Evolutionary conservation across 1,140 invertebrate species (phyloP).

Genomic region (Andricus grossulariae): DNA sequence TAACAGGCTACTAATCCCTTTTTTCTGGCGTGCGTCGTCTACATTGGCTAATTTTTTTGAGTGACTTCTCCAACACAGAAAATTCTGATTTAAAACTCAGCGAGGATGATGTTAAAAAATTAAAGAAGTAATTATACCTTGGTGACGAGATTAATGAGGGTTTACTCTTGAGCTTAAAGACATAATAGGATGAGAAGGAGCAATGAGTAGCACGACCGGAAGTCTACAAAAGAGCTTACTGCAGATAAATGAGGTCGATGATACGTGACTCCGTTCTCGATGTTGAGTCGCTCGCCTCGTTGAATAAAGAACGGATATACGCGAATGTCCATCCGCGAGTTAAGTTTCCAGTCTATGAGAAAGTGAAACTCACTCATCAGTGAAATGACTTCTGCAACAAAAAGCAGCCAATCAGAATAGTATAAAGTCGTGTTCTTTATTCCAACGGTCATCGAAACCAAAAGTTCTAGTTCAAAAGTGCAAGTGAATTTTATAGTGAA

Average conservation of each 20-base stretch:
- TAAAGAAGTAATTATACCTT: background rate
- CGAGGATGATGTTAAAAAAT: too few species aligned
- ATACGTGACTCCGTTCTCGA: slow-evolving; percentile 21
- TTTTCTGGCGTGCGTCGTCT: too few species aligned
- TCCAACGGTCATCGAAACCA: background rate
- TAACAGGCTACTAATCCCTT: too few species aligned
- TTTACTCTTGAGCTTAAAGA: slow-evolving; percentile 13
- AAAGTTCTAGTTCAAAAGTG: background rate
- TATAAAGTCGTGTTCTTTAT: background rate
- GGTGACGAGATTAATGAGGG: background rate
- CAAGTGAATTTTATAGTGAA: slow-evolving; percentile 3
- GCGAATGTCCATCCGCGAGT: slow-evolving; percentile 27
- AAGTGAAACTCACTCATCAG: slow-evolving; percentile 13
- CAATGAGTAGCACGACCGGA: slow-evolving; percentile 7
- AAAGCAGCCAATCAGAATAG: background rate
- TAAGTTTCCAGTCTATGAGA: slow-evolving; percentile 19
- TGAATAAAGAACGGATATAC: slow-evolving; percentile 21
- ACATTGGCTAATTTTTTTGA: too few species aligned
- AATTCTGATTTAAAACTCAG: too few species aligned
- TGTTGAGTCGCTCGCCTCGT: slow-evolving; percentile 25
- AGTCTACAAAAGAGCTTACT: slow-evolving; percentile 30
- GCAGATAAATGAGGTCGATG: slow-evolving; percentile 30
- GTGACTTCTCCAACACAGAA: too few species aligned
- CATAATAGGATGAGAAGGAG: slow-evolving; percentile 12
- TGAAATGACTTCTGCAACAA: slow-evolving; percentile 4